phyloP scores from a whole-genome alignment of 2,113 vertebrate species.

The Bubo bubo region DNA sequence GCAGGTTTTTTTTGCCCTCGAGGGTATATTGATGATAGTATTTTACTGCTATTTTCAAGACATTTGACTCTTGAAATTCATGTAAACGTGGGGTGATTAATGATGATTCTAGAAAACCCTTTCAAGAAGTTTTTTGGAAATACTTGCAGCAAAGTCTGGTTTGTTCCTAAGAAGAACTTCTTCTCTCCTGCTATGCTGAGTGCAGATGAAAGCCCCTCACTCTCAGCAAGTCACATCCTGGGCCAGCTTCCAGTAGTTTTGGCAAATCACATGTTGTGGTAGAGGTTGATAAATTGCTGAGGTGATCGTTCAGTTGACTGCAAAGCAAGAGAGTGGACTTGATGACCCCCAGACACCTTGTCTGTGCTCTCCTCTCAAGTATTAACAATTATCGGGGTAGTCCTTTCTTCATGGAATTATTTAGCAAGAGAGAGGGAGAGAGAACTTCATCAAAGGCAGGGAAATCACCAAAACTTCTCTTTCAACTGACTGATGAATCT shows the following conservation, averaged over 20 bases:
- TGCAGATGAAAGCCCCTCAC: not conserved
- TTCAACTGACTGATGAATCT: not conserved
- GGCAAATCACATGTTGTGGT: fast-evolving
- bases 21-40: fast-evolving
- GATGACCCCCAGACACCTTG: not conserved
- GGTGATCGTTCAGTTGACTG: fast-evolving
- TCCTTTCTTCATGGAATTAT: not conserved
- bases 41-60: not conserved
- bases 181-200: not conserved
- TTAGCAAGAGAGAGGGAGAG: not conserved
- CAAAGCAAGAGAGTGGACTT: not conserved
- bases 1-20: fast-evolving
- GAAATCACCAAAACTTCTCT: constrained; percentile 34
- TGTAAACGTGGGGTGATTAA: too few species aligned
- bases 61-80: not conserved
- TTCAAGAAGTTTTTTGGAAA: not conserved
- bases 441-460: constrained; percentile 27
- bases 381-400: not conserved
- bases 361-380: not conserved
- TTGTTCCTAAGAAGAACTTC: not conserved
- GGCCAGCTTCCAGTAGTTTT: not conserved
- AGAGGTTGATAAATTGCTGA: not conserved
- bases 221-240: fast-evolving
- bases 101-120: not conserved
- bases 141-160: not conserved